phyloP scores from a whole-genome alignment of 2,888 invertebrate species.

The Hirtodrosophila duncani region DNA sequence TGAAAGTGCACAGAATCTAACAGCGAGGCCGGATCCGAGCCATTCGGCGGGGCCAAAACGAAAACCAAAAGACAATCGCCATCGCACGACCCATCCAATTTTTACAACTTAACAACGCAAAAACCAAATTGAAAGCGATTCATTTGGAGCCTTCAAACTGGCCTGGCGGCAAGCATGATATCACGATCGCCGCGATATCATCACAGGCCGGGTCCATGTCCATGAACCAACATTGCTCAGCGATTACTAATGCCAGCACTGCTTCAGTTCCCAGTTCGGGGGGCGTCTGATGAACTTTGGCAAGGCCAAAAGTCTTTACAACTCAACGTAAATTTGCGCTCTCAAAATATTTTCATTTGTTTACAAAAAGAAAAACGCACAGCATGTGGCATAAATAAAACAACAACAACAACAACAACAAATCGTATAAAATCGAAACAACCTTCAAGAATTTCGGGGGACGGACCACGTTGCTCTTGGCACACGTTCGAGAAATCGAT shows the following conservation, averaged over 20 bases:
- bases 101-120: constrained; percentile 68
- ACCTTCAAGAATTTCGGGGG: constrained; percentile 18
- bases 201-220: too few relatives aligned
- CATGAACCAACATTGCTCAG: constrained; percentile 21
- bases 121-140: constrained; percentile 46
- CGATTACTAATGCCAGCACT: constrained; percentile 32
- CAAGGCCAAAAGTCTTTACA: constrained; percentile 35
- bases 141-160: constrained; percentile 58
- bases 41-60: constrained; percentile 13
- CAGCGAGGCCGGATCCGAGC: constrained; percentile 32
- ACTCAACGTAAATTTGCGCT: constrained; percentile 21
- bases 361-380: constrained; percentile 29
- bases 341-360: constrained; percentile 30
- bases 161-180: constrained; percentile 30
- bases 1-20: constrained; percentile 38
- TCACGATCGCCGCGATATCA: constrained; percentile 8
- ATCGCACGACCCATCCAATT: neutral
- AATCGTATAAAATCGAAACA: constrained; percentile 22
- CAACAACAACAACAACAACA: too few relatives aligned
- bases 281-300: constrained; percentile 45
- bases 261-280: constrained; percentile 8
- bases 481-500: constrained; percentile 59
- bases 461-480: constrained; percentile 43
- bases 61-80: too few relatives aligned
- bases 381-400: too few relatives aligned